Evolutionary conservation across 2,113 vertebrate species (phyloP).

Genomic region (Penelope pileata): DNA sequence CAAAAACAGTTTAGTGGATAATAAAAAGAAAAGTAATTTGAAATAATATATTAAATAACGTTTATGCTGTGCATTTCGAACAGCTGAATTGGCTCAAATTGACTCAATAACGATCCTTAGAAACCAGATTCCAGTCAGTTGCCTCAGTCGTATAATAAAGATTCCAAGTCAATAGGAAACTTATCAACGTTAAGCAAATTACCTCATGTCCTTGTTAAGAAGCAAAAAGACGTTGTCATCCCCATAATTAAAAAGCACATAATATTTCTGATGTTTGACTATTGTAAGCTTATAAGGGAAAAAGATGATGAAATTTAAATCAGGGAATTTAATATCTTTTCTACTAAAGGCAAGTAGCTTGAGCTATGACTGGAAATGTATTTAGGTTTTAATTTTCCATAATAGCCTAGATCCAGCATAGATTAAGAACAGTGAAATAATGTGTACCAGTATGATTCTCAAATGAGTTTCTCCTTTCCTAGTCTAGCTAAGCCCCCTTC

Average conservation of each 20-base stretch:
- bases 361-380: background rate
- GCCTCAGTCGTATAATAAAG: constrained; percentile 22
- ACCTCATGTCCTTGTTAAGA: background rate
- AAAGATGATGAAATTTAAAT: background rate
- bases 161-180: background rate
- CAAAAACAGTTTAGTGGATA: background rate
- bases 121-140: constrained; percentile 4
- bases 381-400: constrained; percentile 34
- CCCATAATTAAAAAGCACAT: background rate
- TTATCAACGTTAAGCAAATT: background rate
- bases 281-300: background rate
- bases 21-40: background rate
- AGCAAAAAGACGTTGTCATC: background rate
- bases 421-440: constrained; percentile 25
- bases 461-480: background rate
- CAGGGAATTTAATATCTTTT: background rate
- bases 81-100: constrained; percentile 27
- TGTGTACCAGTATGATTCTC: background rate
- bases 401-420: background rate
- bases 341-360: background rate
- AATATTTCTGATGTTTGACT: background rate
- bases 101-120: background rate
- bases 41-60: background rate
- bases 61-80: background rate
- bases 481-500: constrained; percentile 8